Evolutionary conservation across 1,140 invertebrate genomes (phyloP).

Genomic region (Drosophila bifasciata): DNA sequence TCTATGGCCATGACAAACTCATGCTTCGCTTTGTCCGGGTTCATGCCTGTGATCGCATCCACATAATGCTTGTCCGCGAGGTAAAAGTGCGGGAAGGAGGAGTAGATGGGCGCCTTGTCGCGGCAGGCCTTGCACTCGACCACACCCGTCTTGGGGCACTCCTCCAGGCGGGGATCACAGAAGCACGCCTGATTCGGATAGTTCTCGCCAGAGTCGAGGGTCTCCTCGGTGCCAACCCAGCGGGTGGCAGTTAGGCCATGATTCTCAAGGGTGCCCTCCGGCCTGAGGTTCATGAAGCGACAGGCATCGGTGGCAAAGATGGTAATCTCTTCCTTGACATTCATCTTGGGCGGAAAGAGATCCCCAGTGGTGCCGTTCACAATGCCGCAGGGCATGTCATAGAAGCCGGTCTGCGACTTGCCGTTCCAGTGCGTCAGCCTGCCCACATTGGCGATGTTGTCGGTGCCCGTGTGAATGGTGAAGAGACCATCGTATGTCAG

Average conservation of each 20-base stretch:
- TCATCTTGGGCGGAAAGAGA: conserved; percentile 89
- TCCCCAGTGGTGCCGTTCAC: conserved; percentile 91
- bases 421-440: conserved; percentile 89
- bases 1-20: conserved; percentile 89
- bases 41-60: conserved; percentile 88
- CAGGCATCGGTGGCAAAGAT: conserved; percentile 90
- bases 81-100: conserved; percentile 95
- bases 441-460: conserved; percentile 87
- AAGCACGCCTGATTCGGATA: conserved; percentile 87
- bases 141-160: conserved; percentile 85
- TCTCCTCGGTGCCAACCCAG: conserved; percentile 86
- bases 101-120: conserved; percentile 90
- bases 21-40: conserved; percentile 89
- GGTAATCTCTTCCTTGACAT: conserved; percentile 85
- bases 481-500: conserved; percentile 89
- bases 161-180: conserved; percentile 82
- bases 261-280: conserved; percentile 51
- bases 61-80: conserved; percentile 89
- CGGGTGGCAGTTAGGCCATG: conserved; percentile 86
- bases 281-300: conserved; percentile 85
- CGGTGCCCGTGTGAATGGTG: conserved; percentile 89
- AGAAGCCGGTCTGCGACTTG: conserved; percentile 85
- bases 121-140: conserved; percentile 89
- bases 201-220: conserved; percentile 89
- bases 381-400: conserved; percentile 86